Evolutionary conservation across 2,113 vertebrate genomes (phyloP), one percentile per base, ranked within the genome.

Genomic region (Proterorhinus semilunaris): DNA sequence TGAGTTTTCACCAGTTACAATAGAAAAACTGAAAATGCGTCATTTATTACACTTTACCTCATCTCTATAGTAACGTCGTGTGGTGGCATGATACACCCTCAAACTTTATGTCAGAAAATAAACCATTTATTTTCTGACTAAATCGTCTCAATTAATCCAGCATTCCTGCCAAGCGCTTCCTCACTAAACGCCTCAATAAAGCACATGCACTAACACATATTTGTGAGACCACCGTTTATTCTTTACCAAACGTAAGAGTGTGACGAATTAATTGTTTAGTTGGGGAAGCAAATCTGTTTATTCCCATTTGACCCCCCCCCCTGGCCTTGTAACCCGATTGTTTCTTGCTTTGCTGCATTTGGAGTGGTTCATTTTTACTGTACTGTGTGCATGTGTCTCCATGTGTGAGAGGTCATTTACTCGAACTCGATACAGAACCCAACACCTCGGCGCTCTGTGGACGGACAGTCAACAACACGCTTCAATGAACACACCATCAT

Each of bases 401-500:
- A 5, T 8, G 48, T 48, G 58, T 47, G 44, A 46, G 44, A 7
- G 66, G 79, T 86, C 90, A 90, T 89, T 36, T 85, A 88, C 80
- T 64, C 68, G 69, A 90, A 88, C 64, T 44, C 72, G 80, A 90
- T 80, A 82, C 68, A 74, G 66, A 86, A 84, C 75, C 68, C 69
- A 76, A 84, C 84, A 86, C 83, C 87, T 69, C 62, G 72, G 74
- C 72, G 61, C 70, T 72, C 61, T 16, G 65, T 7, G 62, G 64
- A 72, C 43, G 57, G 84, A 65, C 57, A 76, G 80, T 66, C 75
- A 82, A 78, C 72, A 63, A 71, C 69, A 68, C 65, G 55, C 62
- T 67, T 77, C 77, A 82, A 70, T 88, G 79, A 90, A 88, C 82
- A 75, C 74, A 57, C 82, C 74, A 75, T 75, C 78, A 54, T 71